Evolutionary conservation across 2,888 invertebrate species (phyloP).

Genomic region (Volucella zonaria): DNA sequence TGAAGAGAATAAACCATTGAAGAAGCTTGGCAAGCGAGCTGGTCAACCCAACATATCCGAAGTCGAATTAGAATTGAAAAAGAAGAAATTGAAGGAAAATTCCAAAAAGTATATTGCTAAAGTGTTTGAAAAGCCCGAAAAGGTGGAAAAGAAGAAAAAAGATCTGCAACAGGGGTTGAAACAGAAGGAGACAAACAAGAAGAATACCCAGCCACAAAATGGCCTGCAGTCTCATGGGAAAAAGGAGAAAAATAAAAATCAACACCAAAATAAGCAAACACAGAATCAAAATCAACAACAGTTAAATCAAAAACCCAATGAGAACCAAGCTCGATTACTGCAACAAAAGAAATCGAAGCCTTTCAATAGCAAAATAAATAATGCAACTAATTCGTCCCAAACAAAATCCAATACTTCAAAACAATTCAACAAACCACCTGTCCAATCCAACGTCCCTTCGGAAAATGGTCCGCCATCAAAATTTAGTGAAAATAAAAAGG

Average conservation of each 20-base stretch:
- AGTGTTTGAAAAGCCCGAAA: conserved; percentile 81
- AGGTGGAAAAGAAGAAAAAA: conserved; percentile 76
- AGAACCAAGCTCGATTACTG: not conserved
- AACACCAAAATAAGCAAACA: conserved; percentile 28
- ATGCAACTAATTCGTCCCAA: not conserved
- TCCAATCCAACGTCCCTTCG: not conserved
- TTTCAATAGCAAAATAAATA: not conserved
- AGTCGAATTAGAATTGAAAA: conserved; percentile 79
- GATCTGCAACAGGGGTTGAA: not conserved
- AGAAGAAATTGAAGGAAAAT: conserved; percentile 79
- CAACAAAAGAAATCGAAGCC: conserved; percentile 17
- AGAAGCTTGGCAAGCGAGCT: conserved; percentile 78
- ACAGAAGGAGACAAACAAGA: not conserved
- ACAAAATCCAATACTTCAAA: not conserved
- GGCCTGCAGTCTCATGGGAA: not conserved
- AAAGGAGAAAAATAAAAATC: conserved; percentile 23
- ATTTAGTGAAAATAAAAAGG: no score
- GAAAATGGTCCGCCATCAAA: no score
- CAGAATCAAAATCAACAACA: conserved; percentile 42
- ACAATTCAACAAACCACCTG: conserved; percentile 3
- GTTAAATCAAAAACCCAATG: not conserved
- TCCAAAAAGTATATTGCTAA: conserved; percentile 81
- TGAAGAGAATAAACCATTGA: conserved; percentile 56
- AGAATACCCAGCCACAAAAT: not conserved
- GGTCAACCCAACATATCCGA: conserved; percentile 79